phyloP scores from a whole-genome alignment of 2,113 vertebrate species.

The Syngnathoides biaculeatus region DNA sequence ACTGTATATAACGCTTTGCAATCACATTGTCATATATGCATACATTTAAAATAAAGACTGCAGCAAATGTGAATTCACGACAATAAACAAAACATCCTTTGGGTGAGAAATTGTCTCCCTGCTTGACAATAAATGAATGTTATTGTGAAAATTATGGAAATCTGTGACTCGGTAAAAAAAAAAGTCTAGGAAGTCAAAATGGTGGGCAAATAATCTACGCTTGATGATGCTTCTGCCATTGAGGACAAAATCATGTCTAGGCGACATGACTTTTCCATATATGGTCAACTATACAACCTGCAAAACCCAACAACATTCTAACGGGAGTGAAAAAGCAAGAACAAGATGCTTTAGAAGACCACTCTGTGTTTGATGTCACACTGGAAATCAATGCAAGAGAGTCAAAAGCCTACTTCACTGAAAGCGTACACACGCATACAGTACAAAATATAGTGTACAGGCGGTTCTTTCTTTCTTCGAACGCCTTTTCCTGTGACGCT shows the following conservation, averaged over 20 bases:
- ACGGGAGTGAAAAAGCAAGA: neutral
- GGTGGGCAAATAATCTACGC: neutral
- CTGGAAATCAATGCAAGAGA: neutral
- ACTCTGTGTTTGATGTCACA: neutral
- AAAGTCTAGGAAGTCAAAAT: no score
- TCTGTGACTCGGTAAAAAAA: no score
- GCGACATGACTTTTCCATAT: no score
- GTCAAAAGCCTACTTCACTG: neutral
- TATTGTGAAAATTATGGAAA: no score
- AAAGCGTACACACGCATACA: constrained; percentile 2
- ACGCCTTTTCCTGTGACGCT: constrained; percentile 38
- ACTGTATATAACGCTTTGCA: no score
- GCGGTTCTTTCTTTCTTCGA: constrained; percentile 15
- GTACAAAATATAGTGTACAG: neutral
- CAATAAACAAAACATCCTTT: no score
- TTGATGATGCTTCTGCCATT: neutral
- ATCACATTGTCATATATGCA: no score
- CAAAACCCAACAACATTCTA: neutral
- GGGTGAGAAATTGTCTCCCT: no score
- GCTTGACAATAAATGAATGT: no score
- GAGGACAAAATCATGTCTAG: neutral
- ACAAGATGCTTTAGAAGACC: neutral
- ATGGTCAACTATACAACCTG: neutral
- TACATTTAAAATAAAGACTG: no score
- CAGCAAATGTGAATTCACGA: no score